Evolutionary conservation across 2,113 vertebrate genomes (phyloP).

Genomic region (Sinocyclocheilus rhinocerous): DNA sequence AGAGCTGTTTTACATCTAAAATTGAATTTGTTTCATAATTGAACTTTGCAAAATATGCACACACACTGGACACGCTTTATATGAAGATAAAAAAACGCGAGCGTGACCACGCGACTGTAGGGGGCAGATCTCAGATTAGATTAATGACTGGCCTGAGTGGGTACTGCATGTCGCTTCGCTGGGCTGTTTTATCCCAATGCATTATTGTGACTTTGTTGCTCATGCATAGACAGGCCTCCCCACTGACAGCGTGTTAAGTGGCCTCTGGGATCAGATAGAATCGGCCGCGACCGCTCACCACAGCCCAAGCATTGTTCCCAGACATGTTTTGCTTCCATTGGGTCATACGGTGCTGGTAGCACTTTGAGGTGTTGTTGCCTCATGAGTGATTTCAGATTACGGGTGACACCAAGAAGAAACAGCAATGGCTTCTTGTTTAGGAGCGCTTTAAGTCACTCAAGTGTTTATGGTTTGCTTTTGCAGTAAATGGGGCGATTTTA

Average conservation of each 20-base stretch:
- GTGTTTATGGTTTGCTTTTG: slow-evolving; percentile 30
- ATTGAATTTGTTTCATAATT: too few relatives aligned
- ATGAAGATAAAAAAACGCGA: neutral
- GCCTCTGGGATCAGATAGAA: slow-evolving; percentile 46
- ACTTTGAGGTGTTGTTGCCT: slow-evolving; percentile 18
- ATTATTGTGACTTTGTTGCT: slow-evolving; percentile 36
- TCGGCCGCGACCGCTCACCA: slow-evolving; percentile 22
- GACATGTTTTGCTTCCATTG: neutral
- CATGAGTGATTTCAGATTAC: slow-evolving; percentile 35
- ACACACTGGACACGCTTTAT: slow-evolving; percentile 44
- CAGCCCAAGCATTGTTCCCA: slow-evolving; percentile 63
- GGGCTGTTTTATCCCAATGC: slow-evolving; percentile 5
- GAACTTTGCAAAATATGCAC: too few relatives aligned
- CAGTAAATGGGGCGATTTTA: neutral
- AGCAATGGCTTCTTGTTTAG: slow-evolving; percentile 10
- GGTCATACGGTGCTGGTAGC: neutral
- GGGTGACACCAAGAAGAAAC: slow-evolving; percentile 8
- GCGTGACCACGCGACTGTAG: slow-evolving; percentile 14
- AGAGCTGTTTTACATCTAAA: too few relatives aligned
- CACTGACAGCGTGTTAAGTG: slow-evolving; percentile 34
- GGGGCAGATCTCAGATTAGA: slow-evolving; percentile 41
- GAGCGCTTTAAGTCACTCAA: neutral
- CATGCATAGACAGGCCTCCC: slow-evolving; percentile 17
- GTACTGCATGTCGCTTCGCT: neutral
- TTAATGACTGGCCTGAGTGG: neutral